These are phyloP conservation scores for Encarsia formosa DNA, from an alignment of 2,888 invertebrate genomes.

Conservation along the genomic window DNA sequence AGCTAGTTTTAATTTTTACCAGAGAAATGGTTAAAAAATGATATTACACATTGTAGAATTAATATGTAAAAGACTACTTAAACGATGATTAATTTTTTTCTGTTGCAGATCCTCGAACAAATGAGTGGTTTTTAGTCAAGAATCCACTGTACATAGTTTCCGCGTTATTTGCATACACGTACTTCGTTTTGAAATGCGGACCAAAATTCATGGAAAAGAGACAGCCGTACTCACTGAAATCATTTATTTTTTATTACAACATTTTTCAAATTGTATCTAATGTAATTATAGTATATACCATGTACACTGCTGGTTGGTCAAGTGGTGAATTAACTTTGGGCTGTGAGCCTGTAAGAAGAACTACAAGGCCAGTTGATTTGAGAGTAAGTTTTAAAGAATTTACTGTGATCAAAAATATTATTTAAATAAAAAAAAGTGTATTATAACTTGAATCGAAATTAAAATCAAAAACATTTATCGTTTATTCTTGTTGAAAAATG, in stretches of 20 bases:
- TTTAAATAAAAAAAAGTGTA: too few relatives aligned
- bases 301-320: constrained; percentile 59
- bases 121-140: constrained; percentile 63
- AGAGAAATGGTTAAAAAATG: too few relatives aligned
- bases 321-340: constrained; percentile 57
- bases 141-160: constrained; percentile 58
- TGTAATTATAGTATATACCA: constrained; percentile 24
- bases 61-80: too few relatives aligned
- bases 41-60: too few relatives aligned
- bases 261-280: constrained; percentile 57
- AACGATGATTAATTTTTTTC: constrained; percentile 2
- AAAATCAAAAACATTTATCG: too few relatives aligned
- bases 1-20: too few relatives aligned
- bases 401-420: too few relatives aligned
- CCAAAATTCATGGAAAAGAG: constrained; percentile 68
- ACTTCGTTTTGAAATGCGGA: constrained; percentile 57
- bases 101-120: constrained; percentile 58
- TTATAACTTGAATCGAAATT: too few relatives aligned
- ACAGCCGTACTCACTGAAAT: constrained; percentile 64
- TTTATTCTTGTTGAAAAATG: too few relatives aligned
- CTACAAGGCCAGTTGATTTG: constrained; percentile 16
- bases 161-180: constrained; percentile 56
- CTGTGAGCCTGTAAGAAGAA: constrained; percentile 66
- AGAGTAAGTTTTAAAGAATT: constrained; percentile 11
- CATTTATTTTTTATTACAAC: constrained; percentile 71